Conservation (phyloP, 2,113 vertebrate species). For the Asarcornis scutulata region DNA sequence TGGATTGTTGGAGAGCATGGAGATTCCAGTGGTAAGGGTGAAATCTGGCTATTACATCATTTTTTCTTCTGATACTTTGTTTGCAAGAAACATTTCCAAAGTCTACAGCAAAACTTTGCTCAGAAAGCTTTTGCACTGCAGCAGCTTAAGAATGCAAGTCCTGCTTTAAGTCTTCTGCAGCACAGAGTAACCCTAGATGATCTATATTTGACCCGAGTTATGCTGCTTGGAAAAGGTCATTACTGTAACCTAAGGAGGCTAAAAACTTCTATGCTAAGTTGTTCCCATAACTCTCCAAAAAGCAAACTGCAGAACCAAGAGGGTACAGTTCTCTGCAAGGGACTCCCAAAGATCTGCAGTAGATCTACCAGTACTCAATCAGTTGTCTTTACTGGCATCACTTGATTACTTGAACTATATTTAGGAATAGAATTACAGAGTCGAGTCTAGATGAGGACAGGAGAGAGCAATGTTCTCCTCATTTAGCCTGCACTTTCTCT, state of each 20-base stretch:
- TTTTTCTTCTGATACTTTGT: not conserved
- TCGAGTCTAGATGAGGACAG: not conserved
- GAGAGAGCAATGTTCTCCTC: not conserved
- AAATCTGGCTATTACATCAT: not conserved
- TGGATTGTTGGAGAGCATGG: constrained; percentile 96
- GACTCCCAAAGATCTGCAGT: not conserved
- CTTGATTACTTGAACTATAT: not conserved
- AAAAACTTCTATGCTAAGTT: constrained; percentile 8
- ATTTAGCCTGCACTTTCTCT: not conserved
- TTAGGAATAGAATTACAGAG: not conserved
- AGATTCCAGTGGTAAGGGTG: constrained; percentile 93
- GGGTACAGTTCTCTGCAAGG: not conserved
- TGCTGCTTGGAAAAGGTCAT: constrained; percentile 59
- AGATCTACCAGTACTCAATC: not conserved
- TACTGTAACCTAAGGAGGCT: constrained; percentile 54
- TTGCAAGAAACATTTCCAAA: not conserved
- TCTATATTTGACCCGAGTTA: constrained; percentile 63
- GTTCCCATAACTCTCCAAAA: not conserved
- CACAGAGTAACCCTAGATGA: constrained; percentile 55
- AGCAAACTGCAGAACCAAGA: not conserved
- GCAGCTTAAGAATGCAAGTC: not conserved
- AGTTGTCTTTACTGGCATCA: not conserved
- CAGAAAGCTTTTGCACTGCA: not conserved
- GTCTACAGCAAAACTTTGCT: not conserved
- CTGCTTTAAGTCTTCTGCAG: not conserved